Conservation (phyloP, 2,797 vertebrate genomes). For the Cuniculus paca region DNA sequence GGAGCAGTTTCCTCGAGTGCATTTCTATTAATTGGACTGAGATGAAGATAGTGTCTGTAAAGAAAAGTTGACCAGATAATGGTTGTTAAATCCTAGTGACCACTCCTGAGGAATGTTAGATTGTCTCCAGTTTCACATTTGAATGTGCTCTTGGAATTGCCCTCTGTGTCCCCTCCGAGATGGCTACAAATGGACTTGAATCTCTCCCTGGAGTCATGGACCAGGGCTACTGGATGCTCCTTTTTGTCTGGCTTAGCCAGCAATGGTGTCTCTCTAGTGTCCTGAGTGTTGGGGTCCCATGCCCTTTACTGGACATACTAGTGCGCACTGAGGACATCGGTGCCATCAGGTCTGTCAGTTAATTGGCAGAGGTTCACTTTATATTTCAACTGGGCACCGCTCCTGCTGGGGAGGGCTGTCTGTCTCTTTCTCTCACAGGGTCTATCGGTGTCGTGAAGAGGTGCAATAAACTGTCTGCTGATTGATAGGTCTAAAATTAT, state of each 20-base stretch:
- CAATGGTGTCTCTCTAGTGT: not conserved
- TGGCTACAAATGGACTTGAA: not conserved
- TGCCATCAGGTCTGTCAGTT: constrained; percentile 28
- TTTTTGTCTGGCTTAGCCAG: not conserved
- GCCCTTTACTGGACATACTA: not conserved
- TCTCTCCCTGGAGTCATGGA: not conserved
- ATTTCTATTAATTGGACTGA: constrained; percentile 42
- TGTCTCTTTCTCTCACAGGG: constrained; percentile 5
- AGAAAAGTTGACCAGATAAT: constrained; percentile 52
- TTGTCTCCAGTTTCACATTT: constrained; percentile 9
- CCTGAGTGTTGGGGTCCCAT: not conserved
- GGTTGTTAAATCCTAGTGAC: constrained; percentile 67
- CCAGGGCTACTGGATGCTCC: not conserved
- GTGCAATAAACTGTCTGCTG: constrained; percentile 26
- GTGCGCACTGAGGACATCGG: not conserved
- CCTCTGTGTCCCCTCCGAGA: constrained; percentile 22
- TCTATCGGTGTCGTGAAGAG: not conserved
- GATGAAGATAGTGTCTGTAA: constrained; percentile 42
- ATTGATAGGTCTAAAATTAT: constrained; percentile 71
- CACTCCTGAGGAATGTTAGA: constrained; percentile 16
- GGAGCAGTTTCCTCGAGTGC: constrained; percentile 2
- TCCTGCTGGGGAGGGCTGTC: not conserved
- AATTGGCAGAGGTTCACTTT: constrained; percentile 14
- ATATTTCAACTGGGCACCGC: not conserved
- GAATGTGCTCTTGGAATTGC: constrained; percentile 42